These are phyloP conservation scores for Athene noctua DNA, from an alignment of 2,113 vertebrate genomes.

Conservation along the genomic window DNA sequence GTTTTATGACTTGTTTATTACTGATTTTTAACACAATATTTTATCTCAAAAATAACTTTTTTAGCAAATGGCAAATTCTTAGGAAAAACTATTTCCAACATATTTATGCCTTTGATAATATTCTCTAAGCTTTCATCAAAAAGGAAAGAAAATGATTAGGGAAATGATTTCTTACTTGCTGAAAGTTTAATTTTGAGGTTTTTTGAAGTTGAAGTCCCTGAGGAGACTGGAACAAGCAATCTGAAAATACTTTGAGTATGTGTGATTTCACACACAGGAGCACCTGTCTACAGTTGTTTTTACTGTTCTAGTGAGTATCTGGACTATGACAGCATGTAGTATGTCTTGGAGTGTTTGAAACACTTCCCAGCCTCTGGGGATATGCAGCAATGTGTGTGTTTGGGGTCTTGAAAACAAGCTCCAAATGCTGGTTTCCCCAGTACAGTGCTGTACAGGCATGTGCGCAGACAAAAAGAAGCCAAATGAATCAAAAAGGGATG, in stretches of 20 bases:
- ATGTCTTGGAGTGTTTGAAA: background rate
- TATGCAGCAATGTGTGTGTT: background rate
- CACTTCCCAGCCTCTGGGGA: background rate
- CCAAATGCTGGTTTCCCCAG: background rate
- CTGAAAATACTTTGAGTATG: background rate
- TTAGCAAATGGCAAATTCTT: background rate
- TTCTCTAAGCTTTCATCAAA: background rate
- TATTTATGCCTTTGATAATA: background rate
- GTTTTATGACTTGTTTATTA: background rate
- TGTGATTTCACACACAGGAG: background rate
- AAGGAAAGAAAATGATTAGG: background rate
- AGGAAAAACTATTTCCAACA: background rate
- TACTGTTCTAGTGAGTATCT: background rate
- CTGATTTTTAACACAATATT: background rate
- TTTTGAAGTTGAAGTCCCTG: background rate
- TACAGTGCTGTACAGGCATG: rapidly evolving
- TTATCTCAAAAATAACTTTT: background rate
- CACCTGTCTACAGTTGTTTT: background rate
- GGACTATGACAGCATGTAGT: background rate
- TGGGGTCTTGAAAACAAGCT: background rate
- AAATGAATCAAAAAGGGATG: background rate
- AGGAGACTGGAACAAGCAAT: background rate
- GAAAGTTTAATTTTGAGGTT: background rate
- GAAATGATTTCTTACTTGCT: background rate
- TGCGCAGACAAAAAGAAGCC: background rate